Base-by-base conservation (phyloP, 53 echinoderm and acorn worm genomes). In the Holothuria leucospilota region DNA sequence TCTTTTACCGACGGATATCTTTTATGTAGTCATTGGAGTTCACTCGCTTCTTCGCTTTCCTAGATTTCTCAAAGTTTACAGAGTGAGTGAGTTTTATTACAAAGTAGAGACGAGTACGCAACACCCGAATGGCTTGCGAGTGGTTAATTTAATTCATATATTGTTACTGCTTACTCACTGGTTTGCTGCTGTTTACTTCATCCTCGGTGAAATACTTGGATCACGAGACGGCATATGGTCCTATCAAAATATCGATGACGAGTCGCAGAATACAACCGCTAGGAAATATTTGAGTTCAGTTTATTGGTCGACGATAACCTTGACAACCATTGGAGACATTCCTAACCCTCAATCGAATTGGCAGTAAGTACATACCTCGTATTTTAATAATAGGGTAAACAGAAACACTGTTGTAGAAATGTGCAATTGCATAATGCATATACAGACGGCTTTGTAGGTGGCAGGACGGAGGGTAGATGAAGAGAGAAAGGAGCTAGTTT, bases 321-420 rank as follows among this genome's bases (percentile, higher is more conserved):
- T 96, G 62, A 96, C 94, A 0, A 91, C 93, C 24, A 87, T 96
- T n/a, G 97, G 97, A 28, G 97, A 96, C 83, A 87, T 96, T 2
- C 94, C 97, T 4, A 66, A 79, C 27, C 97, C 97, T 5, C 51
- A 40, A 8, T 86, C 82, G 2, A 92, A 94, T 51, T 84, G 77
- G 72, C 94, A 94, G 97, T 96, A 83, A 94, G 97, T 94, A 82
- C 77, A 11, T 14, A 14, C 28, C 29, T 30, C 18, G 8, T 16
- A 16, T 56, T 56, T 56, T 66, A 46, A 46, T 7, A 34, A 34
- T 46, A 46, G 11, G 11, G 11, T 46, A 46, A 46, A 46, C 6
- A 34, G 46, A 46, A 4, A 46, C 46, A 9, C 3, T 11, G 8
- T 4, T 46, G 46, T 46, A 34, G 34, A 11, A 46, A 46, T 7